Percentiles rank a stretch among this genome's conserved stretches.
Conservation (phyloP, 2,113 vertebrate species). For the Myxocyprinus asiaticus region DNA sequence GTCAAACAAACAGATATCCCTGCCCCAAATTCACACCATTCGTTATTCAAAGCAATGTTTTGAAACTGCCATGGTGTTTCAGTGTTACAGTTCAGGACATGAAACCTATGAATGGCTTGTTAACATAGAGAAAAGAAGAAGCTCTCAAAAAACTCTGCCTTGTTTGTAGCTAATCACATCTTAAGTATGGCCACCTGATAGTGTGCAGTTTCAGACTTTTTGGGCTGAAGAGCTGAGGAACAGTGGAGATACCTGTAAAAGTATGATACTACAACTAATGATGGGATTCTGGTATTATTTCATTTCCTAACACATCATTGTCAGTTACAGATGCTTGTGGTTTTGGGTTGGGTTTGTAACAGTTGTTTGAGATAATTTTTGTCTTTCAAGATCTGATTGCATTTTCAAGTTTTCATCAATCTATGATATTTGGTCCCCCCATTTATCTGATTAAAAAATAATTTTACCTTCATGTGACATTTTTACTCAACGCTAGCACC, state of each 20-base stretch:
- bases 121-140: too few relatives aligned
- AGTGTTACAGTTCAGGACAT: too few relatives aligned
- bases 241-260: neutral
- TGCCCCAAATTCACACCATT: too few relatives aligned
- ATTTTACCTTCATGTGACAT: conserved; percentile 35
- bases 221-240: neutral
- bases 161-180: conserved; percentile 27
- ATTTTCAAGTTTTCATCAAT: conserved; percentile 20
- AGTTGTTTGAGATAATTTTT: conserved; percentile 20
- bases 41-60: too few relatives aligned
- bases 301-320: conserved; percentile 42
- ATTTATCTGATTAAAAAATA: conserved; percentile 24
- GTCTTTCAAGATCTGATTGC: conserved; percentile 39
- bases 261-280: conserved; percentile 27
- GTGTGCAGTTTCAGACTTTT: neutral
- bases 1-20: too few relatives aligned
- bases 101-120: too few relatives aligned
- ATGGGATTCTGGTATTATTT: conserved; percentile 24
- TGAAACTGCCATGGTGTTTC: too few relatives aligned
- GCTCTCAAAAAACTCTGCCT: neutral
- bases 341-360: conserved; percentile 15
- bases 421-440: conserved; percentile 6
- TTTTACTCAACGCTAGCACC: conserved; percentile 18
- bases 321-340: conserved; percentile 22
- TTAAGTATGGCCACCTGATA: neutral